A percentile compares a stretch with the other conserved stretches of the same genome.
phyloP scores from a whole-genome alignment of 2,888 invertebrate species.

The Conomelus anceps region DNA sequence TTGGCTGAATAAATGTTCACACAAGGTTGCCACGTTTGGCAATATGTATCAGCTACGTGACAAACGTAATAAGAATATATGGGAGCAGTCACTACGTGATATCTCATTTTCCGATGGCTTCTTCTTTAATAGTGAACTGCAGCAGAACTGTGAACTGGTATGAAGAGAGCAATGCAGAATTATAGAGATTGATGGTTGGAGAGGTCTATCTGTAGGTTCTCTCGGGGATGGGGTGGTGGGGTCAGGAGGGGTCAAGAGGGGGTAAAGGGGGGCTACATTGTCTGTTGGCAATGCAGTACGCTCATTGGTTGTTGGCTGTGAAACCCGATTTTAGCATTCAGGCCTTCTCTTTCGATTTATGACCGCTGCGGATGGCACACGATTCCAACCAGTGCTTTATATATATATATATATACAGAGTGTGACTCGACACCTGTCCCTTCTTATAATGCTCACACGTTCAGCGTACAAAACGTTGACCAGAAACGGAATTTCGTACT shows the following conservation, averaged over 20 bases:
- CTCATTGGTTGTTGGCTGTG: not conserved
- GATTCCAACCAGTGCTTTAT: not conserved
- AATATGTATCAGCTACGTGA: not conserved
- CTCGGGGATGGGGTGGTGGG: not conserved
- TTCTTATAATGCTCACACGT: too few relatives aligned
- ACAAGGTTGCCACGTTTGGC: too few relatives aligned
- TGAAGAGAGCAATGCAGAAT: not conserved
- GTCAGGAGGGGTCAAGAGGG: not conserved
- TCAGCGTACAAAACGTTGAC: too few relatives aligned
- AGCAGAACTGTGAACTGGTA: not conserved
- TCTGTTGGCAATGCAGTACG: not conserved
- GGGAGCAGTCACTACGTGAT: not conserved
- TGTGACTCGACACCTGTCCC: not conserved
- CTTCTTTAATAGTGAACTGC: not conserved
- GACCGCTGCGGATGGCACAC: not conserved
- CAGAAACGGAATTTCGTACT: too few relatives aligned
- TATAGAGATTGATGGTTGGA: not conserved
- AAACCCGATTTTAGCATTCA: not conserved
- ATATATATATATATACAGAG: not conserved
- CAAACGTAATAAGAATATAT: not conserved
- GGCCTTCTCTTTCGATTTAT: not conserved
- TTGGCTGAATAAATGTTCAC: not conserved
- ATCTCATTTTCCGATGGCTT: not conserved
- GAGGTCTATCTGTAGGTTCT: not conserved
- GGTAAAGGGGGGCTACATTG: not conserved